phyloP scores from a whole-genome alignment of 2,113 vertebrate genomes.

The Orientallactaga bullata region DNA sequence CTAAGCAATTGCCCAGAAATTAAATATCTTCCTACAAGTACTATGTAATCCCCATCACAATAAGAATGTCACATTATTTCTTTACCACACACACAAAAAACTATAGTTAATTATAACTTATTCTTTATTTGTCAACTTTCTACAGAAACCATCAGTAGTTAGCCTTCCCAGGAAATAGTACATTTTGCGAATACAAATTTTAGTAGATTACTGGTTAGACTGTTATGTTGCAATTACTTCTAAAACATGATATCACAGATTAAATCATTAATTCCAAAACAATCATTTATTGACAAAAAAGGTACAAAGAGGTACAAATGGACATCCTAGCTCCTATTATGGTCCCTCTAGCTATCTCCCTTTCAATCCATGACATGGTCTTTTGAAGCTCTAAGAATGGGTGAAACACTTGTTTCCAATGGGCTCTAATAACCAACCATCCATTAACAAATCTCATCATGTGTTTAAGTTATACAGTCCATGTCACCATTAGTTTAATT shows the following conservation, averaged over 20 bases:
- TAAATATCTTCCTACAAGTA: constrained; percentile 68
- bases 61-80: constrained; percentile 66
- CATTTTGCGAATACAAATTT: constrained; percentile 78
- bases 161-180: constrained; percentile 76
- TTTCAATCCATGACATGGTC: constrained; percentile 60
- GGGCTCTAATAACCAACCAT: constrained; percentile 52
- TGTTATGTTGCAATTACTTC: constrained; percentile 70
- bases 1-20: constrained; percentile 67
- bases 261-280: constrained; percentile 81
- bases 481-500: constrained; percentile 55
- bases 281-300: constrained; percentile 82
- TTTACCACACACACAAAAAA: constrained; percentile 77
- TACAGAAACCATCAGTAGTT: constrained; percentile 78
- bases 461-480: constrained; percentile 65
- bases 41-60: constrained; percentile 68
- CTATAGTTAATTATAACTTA: constrained; percentile 79
- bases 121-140: constrained; percentile 83
- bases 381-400: constrained; percentile 44
- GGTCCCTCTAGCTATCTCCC: constrained; percentile 65
- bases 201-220: constrained; percentile 72
- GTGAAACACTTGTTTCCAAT: constrained; percentile 56
- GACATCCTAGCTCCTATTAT: constrained; percentile 69
- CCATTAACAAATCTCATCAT: constrained; percentile 6
- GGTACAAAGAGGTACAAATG: constrained; percentile 79
- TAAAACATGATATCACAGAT: constrained; percentile 79